Conservation (phyloP, 2,797 vertebrate genomes). For the Sebastes minor region DNA sequence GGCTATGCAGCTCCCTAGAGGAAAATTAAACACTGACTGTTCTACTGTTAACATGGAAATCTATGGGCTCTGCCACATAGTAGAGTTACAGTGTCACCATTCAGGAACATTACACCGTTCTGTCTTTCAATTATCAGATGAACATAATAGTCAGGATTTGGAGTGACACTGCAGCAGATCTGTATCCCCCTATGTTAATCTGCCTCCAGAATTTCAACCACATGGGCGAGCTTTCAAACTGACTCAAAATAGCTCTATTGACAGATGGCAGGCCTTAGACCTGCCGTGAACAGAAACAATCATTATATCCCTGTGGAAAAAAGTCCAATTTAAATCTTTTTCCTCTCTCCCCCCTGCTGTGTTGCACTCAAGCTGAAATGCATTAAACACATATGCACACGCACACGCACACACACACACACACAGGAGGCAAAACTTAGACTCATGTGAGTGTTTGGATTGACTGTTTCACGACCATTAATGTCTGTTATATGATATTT, state of each 20-base stretch:
- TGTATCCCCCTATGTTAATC: conserved; percentile 2
- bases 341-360: conserved; percentile 37
- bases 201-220: conserved; percentile 26
- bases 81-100: conserved; percentile 15
- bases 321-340: conserved; percentile 51
- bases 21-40: conserved; percentile 61
- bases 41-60: conserved; percentile 63
- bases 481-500: conserved; percentile 1
- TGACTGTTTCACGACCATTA: conserved; percentile 11
- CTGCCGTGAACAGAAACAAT: conserved; percentile 56
- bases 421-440: not conserved
- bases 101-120: not conserved
- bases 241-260: conserved; percentile 57
- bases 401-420: not conserved
- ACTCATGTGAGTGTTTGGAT: not conserved
- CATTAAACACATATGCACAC: conserved; percentile 7
- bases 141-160: conserved; percentile 9
- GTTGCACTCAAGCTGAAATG: conserved; percentile 32
- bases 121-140: conserved; percentile 17
- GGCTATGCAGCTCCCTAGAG: conserved; percentile 62
- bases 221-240: conserved; percentile 22
- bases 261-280: conserved; percentile 67
- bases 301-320: conserved; percentile 48
- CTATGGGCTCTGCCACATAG: conserved; percentile 41
- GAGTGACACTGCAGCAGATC: not conserved